phyloP scores from a whole-genome alignment of 2,888 invertebrate species.

The Altica lythri region DNA sequence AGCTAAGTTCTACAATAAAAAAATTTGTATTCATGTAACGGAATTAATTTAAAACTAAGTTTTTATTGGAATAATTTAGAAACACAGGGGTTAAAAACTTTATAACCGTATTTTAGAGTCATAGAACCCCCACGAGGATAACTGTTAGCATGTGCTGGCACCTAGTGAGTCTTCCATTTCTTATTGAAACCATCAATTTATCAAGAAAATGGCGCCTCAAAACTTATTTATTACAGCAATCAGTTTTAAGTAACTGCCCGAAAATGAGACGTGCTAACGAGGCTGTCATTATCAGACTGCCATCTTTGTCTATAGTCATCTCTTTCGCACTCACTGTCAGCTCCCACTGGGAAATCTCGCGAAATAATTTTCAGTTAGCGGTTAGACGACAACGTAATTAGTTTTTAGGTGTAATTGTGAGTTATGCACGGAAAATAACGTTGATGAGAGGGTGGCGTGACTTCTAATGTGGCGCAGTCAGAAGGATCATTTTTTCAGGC shows the following conservation, averaged over 20 bases:
- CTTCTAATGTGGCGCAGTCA: neutral
- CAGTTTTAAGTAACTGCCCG: constrained; percentile 26
- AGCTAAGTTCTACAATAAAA: too few relatives aligned
- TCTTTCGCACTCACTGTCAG: constrained; percentile 4
- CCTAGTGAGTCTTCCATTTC: neutral
- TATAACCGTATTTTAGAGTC: too few relatives aligned
- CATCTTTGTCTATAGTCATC: constrained; percentile 5
- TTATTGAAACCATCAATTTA: constrained; percentile 20
- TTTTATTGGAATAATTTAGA: neutral
- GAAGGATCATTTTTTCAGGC: too few relatives aligned
- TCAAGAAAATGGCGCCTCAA: constrained; percentile 20
- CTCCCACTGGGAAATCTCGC: constrained; percentile 1
- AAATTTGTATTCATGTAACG: too few relatives aligned
- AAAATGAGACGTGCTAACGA: constrained; percentile 24
- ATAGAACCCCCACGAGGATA: neutral
- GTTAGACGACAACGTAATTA: constrained; percentile 26
- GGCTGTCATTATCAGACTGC: constrained; percentile 21
- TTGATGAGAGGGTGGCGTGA: neutral
- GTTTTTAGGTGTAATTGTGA: constrained; percentile 27
- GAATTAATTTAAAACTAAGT: too few relatives aligned
- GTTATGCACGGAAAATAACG: constrained; percentile 10
- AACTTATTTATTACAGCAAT: constrained; percentile 24
- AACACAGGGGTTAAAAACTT: neutral
- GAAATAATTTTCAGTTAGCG: constrained; percentile 29
- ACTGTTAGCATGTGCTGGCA: neutral